These are phyloP conservation scores for Ailurus styani DNA, from an alignment of 2,113 vertebrate genomes.

Conservation along the genomic window DNA sequence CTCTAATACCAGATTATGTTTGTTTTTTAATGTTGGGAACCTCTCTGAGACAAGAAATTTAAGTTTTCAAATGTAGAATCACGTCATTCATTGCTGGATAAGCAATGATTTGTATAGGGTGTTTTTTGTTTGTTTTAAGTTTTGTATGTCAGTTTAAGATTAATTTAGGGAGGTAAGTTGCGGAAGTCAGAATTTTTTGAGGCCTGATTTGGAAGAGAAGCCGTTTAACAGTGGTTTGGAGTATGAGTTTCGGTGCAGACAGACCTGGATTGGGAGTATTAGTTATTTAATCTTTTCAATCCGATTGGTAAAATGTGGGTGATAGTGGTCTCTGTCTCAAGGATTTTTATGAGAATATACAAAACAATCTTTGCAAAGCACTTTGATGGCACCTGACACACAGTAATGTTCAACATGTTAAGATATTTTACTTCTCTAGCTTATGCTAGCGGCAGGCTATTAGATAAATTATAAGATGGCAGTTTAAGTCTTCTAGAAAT, in stretches of 20 bases:
- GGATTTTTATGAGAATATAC: background rate
- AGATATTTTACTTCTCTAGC: background rate
- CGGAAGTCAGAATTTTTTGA: conserved; percentile 2
- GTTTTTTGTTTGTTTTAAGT: background rate
- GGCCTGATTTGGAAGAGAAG: background rate
- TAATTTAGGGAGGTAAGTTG: background rate
- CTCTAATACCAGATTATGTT: background rate
- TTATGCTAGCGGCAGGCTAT: background rate
- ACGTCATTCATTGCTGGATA: background rate
- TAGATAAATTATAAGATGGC: background rate
- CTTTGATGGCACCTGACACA: background rate
- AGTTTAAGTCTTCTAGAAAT: conserved; percentile 28
- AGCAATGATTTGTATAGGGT: background rate
- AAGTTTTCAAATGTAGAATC: background rate
- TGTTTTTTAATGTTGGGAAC: background rate
- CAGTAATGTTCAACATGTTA: background rate
- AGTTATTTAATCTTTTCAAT: background rate
- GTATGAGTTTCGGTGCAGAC: background rate
- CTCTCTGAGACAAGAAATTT: background rate
- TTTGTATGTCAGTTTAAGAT: conserved; percentile 9
- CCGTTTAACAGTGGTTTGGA: background rate
- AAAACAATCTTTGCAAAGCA: background rate
- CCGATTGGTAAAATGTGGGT: background rate
- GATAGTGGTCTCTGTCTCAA: background rate
- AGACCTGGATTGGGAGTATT: background rate